Evolutionary conservation across 2,797 vertebrate species (phyloP).

Genomic region (Lycodopsis pacificus): DNA sequence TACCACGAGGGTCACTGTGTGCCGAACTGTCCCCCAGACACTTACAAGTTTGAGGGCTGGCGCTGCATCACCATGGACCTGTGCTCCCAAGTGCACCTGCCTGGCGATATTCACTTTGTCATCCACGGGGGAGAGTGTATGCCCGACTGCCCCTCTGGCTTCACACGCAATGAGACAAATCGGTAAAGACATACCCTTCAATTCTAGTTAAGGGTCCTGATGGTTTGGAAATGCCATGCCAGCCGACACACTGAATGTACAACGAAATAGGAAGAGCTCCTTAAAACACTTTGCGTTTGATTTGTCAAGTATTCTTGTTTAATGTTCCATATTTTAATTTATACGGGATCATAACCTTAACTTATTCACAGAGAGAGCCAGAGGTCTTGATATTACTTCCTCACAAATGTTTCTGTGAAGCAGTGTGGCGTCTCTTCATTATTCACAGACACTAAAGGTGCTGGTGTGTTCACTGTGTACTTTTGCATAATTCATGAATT

Average conservation of each 20-base stretch:
- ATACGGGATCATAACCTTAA: background rate
- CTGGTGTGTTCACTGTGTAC: constrained; percentile 34
- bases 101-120: constrained; percentile 88
- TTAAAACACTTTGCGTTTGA: background rate
- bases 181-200: constrained; percentile 82
- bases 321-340: constrained; percentile 18
- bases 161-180: constrained; percentile 91
- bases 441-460: constrained; percentile 36
- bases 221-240: constrained; percentile 11
- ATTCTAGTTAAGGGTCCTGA: constrained; percentile 25
- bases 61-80: constrained; percentile 94
- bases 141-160: constrained; percentile 94
- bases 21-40: constrained; percentile 89
- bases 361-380: constrained; percentile 16
- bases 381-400: constrained; percentile 2
- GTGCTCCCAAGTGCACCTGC: constrained; percentile 89
- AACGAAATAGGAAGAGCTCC: background rate
- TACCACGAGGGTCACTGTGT: constrained; percentile 91
- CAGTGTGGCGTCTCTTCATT: constrained; percentile 19
- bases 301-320: constrained; percentile 6
- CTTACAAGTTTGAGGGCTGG: constrained; percentile 97
- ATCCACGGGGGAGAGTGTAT: constrained; percentile 96
- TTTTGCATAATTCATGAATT: constrained; percentile 48
- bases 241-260: constrained; percentile 24
- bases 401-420: constrained; percentile 5